Evolutionary conservation across 2,797 vertebrate species (phyloP), one percentile per base, ranked within the genome.

Genomic region (Phyllotis vaccarum): DNA sequence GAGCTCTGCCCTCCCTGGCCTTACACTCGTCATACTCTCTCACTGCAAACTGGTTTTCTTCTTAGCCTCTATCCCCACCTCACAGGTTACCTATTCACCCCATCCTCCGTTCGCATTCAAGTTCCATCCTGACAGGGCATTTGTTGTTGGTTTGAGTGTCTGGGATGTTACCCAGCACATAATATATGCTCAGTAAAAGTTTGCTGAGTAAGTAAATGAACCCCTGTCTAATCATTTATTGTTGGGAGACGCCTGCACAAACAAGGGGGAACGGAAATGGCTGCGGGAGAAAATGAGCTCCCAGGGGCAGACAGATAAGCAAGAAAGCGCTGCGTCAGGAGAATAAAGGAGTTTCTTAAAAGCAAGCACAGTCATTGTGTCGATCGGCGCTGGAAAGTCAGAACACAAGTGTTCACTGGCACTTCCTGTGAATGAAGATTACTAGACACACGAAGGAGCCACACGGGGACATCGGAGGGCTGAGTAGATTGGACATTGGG

Each of bases 161-260:
- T 75, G 56, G 56, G 14, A 7, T 0, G 76, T 60, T 40, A 27
- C 34, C 31, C 79, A 31, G 31, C 19, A 34, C 29, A 21, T 58
- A 79, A 34, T 5, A 96, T 56, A 21, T 74, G 72, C 72, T 89
- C 86, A 62, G 85, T 78, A 90, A 88, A 95, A 91, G 34, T 13
- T 3, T 29, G 19, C 1, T 49, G 70, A 83, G 8, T 49, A 29
- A 89, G 6, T 49, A 34, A 91, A 60, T 58, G 31, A 88, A 3
- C 24, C 9, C 19, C 22, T 17, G 34, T 64, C 60, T 56, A 4
- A 46, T 75, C 21, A 31, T 66, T 89, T 74, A 31, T 80, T 52
- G 66, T 52, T 12, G 14, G 78, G 40, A 76, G 19, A 74, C n/a
- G 2, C 22, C 13, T 72, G 40, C 37, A 34, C 68, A 93, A 94